Evolutionary conservation across 92 coral and sea anemone genomes (phyloP).

Genomic region (Porites divaricata): DNA sequence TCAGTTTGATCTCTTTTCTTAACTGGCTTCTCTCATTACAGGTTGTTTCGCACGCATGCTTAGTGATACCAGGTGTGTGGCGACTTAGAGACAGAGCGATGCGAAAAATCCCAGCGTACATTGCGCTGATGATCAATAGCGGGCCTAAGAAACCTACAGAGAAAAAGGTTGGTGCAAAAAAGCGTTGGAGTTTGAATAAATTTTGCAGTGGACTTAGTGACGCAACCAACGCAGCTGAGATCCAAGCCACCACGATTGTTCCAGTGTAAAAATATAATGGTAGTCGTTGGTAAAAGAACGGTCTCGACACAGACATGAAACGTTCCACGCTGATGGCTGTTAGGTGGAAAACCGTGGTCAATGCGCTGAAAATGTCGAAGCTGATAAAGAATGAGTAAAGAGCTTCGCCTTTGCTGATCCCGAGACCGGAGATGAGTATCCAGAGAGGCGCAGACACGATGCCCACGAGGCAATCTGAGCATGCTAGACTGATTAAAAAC

Average conservation of each 20-base stretch:
- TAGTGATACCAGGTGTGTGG: constrained; percentile 14
- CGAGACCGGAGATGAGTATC: constrained; percentile 46
- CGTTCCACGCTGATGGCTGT: constrained; percentile 77
- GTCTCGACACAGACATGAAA: constrained; percentile 68
- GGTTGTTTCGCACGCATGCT: not conserved
- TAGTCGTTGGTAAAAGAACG: constrained; percentile 53
- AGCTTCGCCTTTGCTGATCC: constrained; percentile 49
- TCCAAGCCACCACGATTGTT: constrained; percentile 58
- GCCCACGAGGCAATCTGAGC: constrained; percentile 60
- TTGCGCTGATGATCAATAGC: constrained; percentile 40
- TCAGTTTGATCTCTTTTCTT: constrained; percentile 65
- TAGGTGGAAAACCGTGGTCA: constrained; percentile 77
- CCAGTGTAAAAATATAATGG: constrained; percentile 55
- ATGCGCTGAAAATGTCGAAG: constrained; percentile 79
- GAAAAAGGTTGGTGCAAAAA: constrained; percentile 51
- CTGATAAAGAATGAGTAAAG: constrained; percentile 61
- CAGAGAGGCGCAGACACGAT: constrained; percentile 52
- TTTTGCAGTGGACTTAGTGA: constrained; percentile 57
- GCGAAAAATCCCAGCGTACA: constrained; percentile 64
- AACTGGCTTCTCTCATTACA: constrained; percentile 23
- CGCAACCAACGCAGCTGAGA: constrained; percentile 67
- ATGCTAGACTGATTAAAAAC: constrained; percentile 58
- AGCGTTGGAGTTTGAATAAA: constrained; percentile 36
- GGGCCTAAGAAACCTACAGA: constrained; percentile 63
- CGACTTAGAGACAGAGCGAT: constrained; percentile 62